These are phyloP conservation scores for Rhabdophis nuchalis DNA, from an alignment of 2,797 vertebrate genomes.

Conservation along the genomic window DNA sequence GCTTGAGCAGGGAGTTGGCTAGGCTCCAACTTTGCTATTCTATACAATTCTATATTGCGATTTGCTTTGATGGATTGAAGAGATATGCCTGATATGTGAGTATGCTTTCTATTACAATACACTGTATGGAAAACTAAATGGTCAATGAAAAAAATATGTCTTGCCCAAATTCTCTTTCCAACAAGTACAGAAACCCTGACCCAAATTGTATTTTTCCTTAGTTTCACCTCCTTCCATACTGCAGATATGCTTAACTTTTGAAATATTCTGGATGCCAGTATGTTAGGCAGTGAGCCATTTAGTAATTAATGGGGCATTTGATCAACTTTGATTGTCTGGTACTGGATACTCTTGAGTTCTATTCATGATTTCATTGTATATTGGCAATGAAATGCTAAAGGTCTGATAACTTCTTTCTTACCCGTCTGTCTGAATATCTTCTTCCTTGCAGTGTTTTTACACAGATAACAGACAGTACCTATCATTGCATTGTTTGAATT, in stretches of 20 bases:
- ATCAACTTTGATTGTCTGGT: conserved; percentile 1
- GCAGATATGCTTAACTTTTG: background rate
- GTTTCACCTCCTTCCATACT: background rate
- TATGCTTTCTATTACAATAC: background rate
- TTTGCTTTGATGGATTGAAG: background rate
- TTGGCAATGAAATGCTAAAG: background rate
- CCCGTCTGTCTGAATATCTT: background rate
- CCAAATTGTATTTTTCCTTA: background rate
- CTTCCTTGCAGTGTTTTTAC: background rate
- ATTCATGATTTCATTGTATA: background rate
- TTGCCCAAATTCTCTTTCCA: background rate
- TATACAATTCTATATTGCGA: background rate
- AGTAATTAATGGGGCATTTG: background rate
- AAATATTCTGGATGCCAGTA: background rate
- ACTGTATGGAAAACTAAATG: background rate
- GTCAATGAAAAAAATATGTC: background rate
- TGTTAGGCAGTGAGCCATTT: background rate
- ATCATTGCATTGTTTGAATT: background rate
- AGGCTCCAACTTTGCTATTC: too few species aligned
- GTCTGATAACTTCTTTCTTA: background rate
- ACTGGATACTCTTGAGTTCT: background rate
- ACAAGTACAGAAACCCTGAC: background rate
- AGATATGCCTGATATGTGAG: background rate
- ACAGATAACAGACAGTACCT: background rate
- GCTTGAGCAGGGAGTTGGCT: too few species aligned